Percentiles rank a stretch among this genome's conserved stretches.
phyloP scores from a whole-genome alignment of 2,888 invertebrate genomes.

The Fissipunctia ypsillon region DNA sequence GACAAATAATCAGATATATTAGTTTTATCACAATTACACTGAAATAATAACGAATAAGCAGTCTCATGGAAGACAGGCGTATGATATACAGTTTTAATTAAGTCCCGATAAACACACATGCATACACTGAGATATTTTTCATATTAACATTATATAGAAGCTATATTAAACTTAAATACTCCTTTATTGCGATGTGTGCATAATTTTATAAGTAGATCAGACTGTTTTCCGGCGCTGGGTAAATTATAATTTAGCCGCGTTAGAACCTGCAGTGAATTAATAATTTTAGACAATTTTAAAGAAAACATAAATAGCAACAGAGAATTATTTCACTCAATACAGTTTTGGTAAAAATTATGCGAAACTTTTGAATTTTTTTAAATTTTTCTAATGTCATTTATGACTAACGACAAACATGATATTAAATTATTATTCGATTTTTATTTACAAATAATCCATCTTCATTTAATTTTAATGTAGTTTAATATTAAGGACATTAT shows the following conservation, averaged over 20 bases:
- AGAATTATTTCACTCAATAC: slow-evolving; percentile 29
- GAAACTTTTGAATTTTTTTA: slow-evolving; percentile 3
- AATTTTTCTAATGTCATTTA: slow-evolving; percentile 22
- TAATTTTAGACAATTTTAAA: slow-evolving; percentile 9
- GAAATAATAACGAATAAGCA: slow-evolving; percentile 66
- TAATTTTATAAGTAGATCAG: slow-evolving; percentile 29
- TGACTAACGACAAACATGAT: slow-evolving; percentile 51
- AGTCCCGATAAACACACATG: slow-evolving; percentile 40
- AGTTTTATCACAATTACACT: slow-evolving; percentile 65
- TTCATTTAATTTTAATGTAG: slow-evolving; percentile 27
- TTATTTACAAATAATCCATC: slow-evolving; percentile 57
- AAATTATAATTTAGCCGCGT: slow-evolving; percentile 10
- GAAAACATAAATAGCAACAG: slow-evolving; percentile 7
- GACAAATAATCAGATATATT: slow-evolving; percentile 31
- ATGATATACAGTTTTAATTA: slow-evolving; percentile 41
- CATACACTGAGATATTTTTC: slow-evolving; percentile 33
- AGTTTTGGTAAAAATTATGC: slow-evolving; percentile 20
- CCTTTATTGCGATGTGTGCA: slow-evolving; percentile 27
- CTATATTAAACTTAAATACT: slow-evolving; percentile 26
- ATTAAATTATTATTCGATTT: slow-evolving; percentile 59
- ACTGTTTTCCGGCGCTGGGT: slow-evolving; percentile 13
- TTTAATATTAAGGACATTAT: slow-evolving; percentile 34
- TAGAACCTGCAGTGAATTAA: slow-evolving; percentile 12
- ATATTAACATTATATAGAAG: slow-evolving; percentile 17
- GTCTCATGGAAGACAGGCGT: slow-evolving; percentile 67